These are phyloP conservation scores for Onchidella celtica DNA, from an alignment of 2,888 invertebrate genomes.

Conservation along the genomic window DNA sequence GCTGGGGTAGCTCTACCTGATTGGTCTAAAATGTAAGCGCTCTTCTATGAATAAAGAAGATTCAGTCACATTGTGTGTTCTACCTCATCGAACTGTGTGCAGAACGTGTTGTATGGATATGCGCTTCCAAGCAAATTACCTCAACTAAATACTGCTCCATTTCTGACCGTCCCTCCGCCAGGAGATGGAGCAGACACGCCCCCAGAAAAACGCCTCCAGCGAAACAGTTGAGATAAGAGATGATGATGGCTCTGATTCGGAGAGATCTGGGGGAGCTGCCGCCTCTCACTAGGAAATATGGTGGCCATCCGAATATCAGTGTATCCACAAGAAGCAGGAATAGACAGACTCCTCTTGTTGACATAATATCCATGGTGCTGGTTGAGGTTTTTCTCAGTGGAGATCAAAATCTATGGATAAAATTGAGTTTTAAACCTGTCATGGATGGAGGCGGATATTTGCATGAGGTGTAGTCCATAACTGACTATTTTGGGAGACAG, in stretches of 20 bases:
- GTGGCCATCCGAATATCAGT: slow-evolving; percentile 30
- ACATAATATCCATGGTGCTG: slow-evolving; percentile 4
- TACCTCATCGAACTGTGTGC: too few species aligned
- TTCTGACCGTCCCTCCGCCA: slow-evolving; percentile 77
- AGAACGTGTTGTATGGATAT: too few species aligned
- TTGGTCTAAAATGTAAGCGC: too few species aligned
- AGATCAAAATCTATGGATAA: neutral
- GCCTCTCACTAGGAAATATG: slow-evolving; percentile 33
- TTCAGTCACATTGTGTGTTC: too few species aligned
- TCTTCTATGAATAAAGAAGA: too few species aligned
- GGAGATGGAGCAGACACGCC: slow-evolving; percentile 77
- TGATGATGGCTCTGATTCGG: slow-evolving; percentile 7
- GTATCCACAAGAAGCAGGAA: slow-evolving; percentile 33
- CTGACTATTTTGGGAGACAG: too few species aligned
- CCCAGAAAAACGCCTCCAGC: slow-evolving; percentile 80
- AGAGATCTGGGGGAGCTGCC: neutral
- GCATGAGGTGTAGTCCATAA: too few species aligned
- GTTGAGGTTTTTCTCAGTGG: neutral
- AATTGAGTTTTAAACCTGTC: too few species aligned
- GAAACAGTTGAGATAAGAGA: slow-evolving; percentile 69
- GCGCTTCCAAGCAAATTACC: too few species aligned
- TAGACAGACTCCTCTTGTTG: slow-evolving; percentile 24
- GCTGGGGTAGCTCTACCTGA: too few species aligned
- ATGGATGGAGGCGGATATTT: too few species aligned
- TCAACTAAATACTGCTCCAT: slow-evolving; percentile 57